phyloP scores from a whole-genome alignment of 2,113 vertebrate genomes.

The Ictalurus furcatus region DNA sequence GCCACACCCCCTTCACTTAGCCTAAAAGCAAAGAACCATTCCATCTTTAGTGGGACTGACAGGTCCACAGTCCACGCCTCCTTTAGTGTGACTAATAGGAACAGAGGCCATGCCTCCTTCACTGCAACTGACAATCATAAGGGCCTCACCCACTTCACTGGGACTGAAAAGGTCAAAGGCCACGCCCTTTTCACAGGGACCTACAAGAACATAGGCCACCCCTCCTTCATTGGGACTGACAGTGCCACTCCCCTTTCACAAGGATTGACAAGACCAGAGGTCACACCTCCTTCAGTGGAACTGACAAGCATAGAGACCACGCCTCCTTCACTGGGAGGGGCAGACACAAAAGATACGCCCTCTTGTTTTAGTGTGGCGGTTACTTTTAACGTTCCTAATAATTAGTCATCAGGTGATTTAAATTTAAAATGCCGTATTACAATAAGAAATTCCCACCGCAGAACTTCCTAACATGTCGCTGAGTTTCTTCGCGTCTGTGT shows the following conservation, averaged over 20 bases:
- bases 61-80: background rate
- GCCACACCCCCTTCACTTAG: background rate
- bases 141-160: background rate
- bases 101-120: background rate
- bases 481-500: constrained; percentile 11
- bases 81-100: background rate
- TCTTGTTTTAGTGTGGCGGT: background rate
- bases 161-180: background rate
- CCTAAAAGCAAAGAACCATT: background rate
- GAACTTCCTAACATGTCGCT: background rate
- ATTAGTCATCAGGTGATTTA: background rate
- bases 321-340: background rate
- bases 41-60: background rate
- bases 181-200: background rate
- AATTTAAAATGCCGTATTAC: background rate
- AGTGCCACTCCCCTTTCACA: background rate
- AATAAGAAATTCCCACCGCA: background rate
- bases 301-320: background rate
- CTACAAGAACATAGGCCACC: background rate
- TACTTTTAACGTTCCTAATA: background rate
- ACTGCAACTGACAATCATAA: background rate
- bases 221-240: background rate
- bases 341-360: background rate
- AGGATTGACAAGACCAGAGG: background rate
- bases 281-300: background rate